Percentiles rank a stretch among this genome's conserved stretches.
Conservation (phyloP, 2,888 invertebrate species). For the Protodeltote pygarga region DNA sequence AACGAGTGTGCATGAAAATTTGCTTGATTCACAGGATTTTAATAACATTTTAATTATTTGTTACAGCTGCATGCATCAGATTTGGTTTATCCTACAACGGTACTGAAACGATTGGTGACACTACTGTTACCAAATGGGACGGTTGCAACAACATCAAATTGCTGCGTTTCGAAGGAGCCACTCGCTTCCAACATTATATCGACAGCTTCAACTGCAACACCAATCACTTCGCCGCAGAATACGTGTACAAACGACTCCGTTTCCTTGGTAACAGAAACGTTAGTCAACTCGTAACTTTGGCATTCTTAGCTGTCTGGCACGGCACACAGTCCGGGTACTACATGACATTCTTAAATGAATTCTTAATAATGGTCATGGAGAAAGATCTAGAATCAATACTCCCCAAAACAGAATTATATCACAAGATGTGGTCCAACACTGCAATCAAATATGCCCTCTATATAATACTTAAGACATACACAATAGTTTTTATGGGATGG, state of each 20-base stretch:
- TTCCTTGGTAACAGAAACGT: conserved; percentile 94
- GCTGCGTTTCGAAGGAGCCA: conserved; percentile 92
- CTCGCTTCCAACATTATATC: conserved; percentile 95
- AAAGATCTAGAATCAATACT: conserved; percentile 90
- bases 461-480: conserved; percentile 89
- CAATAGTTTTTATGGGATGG: conserved; percentile 94
- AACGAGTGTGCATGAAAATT: too few relatives aligned
- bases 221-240: conserved; percentile 97
- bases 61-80: conserved; percentile 83
- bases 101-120: conserved; percentile 83
- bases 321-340: conserved; percentile 98
- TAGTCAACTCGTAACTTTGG: conserved; percentile 93
- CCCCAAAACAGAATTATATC: conserved; percentile 79
- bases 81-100: conserved; percentile 95
- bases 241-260: conserved; percentile 96
- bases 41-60: too few relatives aligned
- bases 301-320: conserved; percentile 98
- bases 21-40: too few relatives aligned
- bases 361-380: conserved; percentile 94
- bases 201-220: conserved; percentile 98
- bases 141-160: conserved; percentile 96
- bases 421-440: conserved; percentile 73
- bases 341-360: conserved; percentile 96
- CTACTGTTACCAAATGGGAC: conserved; percentile 89
- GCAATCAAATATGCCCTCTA: conserved; percentile 80